Conservation (phyloP, 2,113 vertebrate genomes). For the Amphilophus citrinellus region DNA sequence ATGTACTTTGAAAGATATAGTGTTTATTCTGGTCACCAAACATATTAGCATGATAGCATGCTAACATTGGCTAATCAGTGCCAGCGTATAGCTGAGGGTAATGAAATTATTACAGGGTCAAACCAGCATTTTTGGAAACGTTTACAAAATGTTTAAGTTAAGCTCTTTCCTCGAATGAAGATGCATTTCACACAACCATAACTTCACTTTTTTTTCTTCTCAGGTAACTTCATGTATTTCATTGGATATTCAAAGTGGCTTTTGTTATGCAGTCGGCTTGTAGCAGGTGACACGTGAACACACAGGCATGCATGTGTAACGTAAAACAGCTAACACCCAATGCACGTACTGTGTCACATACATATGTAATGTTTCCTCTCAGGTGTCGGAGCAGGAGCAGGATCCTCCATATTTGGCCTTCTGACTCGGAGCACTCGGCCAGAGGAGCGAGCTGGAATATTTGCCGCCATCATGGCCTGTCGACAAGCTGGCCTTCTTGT, state of each 20-base stretch:
- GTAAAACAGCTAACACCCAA: not conserved
- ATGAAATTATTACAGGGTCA: not conserved
- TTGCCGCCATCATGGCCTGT: conserved; percentile 87
- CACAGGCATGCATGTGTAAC: not conserved
- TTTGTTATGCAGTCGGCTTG: conserved; percentile 84
- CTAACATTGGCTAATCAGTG: not conserved
- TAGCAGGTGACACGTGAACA: conserved; percentile 80
- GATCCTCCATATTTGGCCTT: conserved; percentile 87
- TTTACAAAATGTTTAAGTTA: not conserved
- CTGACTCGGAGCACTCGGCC: conserved; percentile 81
- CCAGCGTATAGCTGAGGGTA: not conserved
- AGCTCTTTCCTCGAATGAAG: not conserved
- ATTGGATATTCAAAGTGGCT: conserved; percentile 88
- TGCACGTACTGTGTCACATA: not conserved
- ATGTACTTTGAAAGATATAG: not conserved
- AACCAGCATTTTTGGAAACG: not conserved
- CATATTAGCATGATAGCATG: not conserved
- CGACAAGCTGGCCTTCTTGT: conserved; percentile 87
- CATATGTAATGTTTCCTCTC: conserved; percentile 11
- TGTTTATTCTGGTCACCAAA: not conserved
- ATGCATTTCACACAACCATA: not conserved
- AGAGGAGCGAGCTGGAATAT: conserved; percentile 83
- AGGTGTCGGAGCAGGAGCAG: conserved; percentile 86
- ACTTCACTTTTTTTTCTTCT: not conserved
- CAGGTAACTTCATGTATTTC: conserved; percentile 89